phyloP scores from a whole-genome alignment of 2,888 invertebrate species.

The Caenorhabditis sp. region DNA sequence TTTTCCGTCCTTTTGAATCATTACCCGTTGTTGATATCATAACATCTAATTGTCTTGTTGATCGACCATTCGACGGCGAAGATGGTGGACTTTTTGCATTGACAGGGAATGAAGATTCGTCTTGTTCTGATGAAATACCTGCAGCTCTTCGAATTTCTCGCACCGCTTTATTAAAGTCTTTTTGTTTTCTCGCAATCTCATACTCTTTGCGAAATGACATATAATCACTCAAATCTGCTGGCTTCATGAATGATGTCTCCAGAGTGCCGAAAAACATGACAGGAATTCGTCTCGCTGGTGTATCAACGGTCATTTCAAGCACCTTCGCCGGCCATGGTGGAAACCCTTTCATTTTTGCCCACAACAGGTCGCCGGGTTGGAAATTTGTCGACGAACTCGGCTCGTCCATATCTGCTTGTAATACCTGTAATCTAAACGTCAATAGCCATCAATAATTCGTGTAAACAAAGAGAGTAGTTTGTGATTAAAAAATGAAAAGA shows the following conservation, averaged over 20 bases:
- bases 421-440: too few species aligned
- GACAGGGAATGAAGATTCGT: slow-evolving; percentile 30
- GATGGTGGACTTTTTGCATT: slow-evolving; percentile 29
- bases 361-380: slow-evolving; percentile 77
- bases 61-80: slow-evolving; percentile 17
- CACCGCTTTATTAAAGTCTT: slow-evolving; percentile 62
- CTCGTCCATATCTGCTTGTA: neutral
- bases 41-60: slow-evolving; percentile 23
- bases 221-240: slow-evolving; percentile 57
- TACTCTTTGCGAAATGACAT: slow-evolving; percentile 34
- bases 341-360: slow-evolving; percentile 95
- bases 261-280: slow-evolving; percentile 67
- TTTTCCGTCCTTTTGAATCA: slow-evolving; percentile 12
- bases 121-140: slow-evolving; percentile 32
- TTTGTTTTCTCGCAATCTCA: slow-evolving; percentile 59
- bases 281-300: slow-evolving; percentile 47
- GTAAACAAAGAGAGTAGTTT: neutral
- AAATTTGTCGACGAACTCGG: slow-evolving; percentile 32
- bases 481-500: neutral
- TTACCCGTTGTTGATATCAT: slow-evolving; percentile 10
- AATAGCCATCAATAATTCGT: neutral
- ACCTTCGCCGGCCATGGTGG: slow-evolving; percentile 95
- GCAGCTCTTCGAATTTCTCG: slow-evolving; percentile 62
- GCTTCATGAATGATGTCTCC: slow-evolving; percentile 66
- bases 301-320: slow-evolving; percentile 40